These are phyloP conservation scores for Drosophila bunnanda DNA, from an alignment of 2,888 invertebrate genomes.

Conservation along the genomic window DNA sequence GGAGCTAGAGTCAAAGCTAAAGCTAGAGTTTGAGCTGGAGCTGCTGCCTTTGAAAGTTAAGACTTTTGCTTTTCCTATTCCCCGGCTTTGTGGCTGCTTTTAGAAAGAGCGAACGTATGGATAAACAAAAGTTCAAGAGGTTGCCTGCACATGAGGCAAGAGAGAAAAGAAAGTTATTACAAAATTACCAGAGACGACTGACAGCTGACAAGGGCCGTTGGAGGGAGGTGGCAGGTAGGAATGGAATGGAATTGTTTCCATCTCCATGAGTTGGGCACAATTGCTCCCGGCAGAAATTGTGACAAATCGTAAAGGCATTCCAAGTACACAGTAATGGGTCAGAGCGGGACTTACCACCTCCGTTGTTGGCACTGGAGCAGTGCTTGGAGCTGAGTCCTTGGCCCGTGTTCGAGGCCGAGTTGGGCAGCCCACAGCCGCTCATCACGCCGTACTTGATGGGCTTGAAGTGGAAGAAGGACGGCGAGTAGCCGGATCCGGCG, in stretches of 20 bases:
- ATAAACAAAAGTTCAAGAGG: conserved; percentile 74
- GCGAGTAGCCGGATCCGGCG: conserved; percentile 93
- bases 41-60: conserved; percentile 61
- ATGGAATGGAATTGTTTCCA: conserved; percentile 9
- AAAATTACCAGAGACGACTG: conserved; percentile 63
- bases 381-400: conserved; percentile 86
- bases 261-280: conserved; percentile 18
- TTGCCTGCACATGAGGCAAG: conserved; percentile 66
- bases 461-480: conserved; percentile 96
- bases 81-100: conserved; percentile 57
- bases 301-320: conserved; percentile 34
- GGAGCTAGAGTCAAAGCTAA: conserved; percentile 7
- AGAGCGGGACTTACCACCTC: conserved; percentile 78
- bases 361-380: conserved; percentile 82
- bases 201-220: conserved; percentile 63
- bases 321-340: not conserved
- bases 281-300: conserved; percentile 46
- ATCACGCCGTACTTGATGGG: conserved; percentile 92
- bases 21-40: not conserved
- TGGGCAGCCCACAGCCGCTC: conserved; percentile 85
- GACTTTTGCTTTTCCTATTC: conserved; percentile 61
- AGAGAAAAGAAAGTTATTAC: conserved; percentile 79
- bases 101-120: conserved; percentile 63
- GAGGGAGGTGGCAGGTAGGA: conserved; percentile 12
- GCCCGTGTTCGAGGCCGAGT: conserved; percentile 83